Base-by-base conservation (phyloP, 23 tunicate genomes). In the Trididemnum miniatum region DNA sequence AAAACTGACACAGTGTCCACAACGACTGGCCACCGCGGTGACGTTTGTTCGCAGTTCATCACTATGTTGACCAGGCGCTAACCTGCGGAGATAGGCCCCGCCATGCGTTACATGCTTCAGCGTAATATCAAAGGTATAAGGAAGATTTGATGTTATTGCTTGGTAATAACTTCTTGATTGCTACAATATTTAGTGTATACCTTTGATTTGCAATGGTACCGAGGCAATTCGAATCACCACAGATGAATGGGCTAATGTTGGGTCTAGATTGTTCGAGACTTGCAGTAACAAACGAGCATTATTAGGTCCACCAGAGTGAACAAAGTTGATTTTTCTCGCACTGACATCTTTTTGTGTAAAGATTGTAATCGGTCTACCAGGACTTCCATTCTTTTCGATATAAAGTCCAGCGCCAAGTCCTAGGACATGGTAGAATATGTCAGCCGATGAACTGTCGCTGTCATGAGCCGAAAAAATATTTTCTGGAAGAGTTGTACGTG, bases 341-440 rank as follows among this genome's bases (percentile, higher is more conserved):
- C 85, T 59, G 12, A 90, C 18, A 34, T 90, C 89, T 0, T 60
- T 35, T 50, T 90, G 95, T 1, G 95, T 79, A 67, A 90, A 90
- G 5, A 27, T 31, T 9, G 36, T n/a, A 3, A 85, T 36, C 23
- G 86, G 84, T 36, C 89, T 57, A 12, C 89, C 89, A 1, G 82
- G 77, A 35, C 73, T 79, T 25, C 36, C 34, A 20, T 34, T 60
- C 36, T 82, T 62, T 25, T 87, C 91, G 28, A 92, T 51, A 51
- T 71, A 83, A 36, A 82, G 50, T 27, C 85, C 92, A 34, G 65
- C 25, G 9, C 87, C 85, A 34, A 71, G 64, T 15, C 78, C 85
- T 1, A 92, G 75, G 1, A 92, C 23, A 2, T 72, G 87, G 59
- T 92, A 92, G n/a, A 92, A 22, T 7, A 92, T 87, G 20, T 92